phyloP scores from a whole-genome alignment of 2,888 invertebrate genomes.

The Lepidonotus clava region DNA sequence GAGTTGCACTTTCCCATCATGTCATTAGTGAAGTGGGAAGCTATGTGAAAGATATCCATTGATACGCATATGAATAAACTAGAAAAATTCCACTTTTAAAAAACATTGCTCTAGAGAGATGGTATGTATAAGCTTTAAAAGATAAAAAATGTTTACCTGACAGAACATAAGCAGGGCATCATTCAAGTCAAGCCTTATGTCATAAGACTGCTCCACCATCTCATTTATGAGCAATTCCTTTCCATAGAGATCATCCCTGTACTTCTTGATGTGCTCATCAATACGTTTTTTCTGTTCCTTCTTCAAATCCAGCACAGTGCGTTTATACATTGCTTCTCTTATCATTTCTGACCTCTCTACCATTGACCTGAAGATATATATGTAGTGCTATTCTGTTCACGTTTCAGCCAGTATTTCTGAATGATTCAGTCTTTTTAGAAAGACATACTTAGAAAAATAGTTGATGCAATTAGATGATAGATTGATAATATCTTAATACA shows the following conservation, averaged over 20 bases:
- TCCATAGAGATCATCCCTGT: not conserved
- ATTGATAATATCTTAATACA: no score
- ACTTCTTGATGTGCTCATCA: conserved; percentile 13
- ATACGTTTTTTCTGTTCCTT: conserved; percentile 16
- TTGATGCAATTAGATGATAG: no score
- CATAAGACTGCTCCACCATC: conserved; percentile 19
- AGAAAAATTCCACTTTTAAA: not conserved
- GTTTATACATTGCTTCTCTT: not conserved
- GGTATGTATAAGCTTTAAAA: not conserved
- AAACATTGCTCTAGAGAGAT: no score
- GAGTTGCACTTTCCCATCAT: no score
- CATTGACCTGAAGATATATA: conserved; percentile 18
- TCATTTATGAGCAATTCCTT: not conserved
- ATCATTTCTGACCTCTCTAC: conserved; percentile 16
- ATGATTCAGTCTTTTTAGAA: no score
- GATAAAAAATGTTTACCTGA: conserved; percentile 2
- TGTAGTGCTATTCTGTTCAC: no score
- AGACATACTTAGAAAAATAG: no score
- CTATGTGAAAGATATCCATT: no score
- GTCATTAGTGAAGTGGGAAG: no score
- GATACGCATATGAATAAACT: not conserved
- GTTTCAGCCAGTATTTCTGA: no score
- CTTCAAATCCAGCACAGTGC: not conserved
- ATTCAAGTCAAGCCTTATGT: not conserved
- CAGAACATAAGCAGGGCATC: conserved; percentile 36